Percentiles rank a stretch among this genome's conserved stretches.
phyloP scores from a whole-genome alignment of 2,113 vertebrate genomes.

The Chascanopsetta lugubris region DNA sequence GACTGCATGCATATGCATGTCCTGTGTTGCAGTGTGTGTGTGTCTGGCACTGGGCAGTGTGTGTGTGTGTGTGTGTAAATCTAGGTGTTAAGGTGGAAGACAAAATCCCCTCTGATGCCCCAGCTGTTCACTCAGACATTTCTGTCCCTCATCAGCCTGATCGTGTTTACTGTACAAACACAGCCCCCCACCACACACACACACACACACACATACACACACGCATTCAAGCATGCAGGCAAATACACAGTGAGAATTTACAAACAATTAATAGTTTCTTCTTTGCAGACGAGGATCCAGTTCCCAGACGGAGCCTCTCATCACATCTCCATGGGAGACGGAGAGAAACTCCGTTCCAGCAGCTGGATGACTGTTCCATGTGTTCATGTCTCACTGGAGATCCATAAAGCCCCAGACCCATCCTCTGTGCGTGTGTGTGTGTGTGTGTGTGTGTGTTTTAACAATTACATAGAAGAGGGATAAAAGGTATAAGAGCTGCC shows the following conservation, averaged over 20 bases:
- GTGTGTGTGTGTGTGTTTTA: constrained; percentile 23
- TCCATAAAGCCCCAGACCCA: constrained; percentile 64
- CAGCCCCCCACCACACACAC: constrained; percentile 13
- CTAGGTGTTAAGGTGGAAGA: constrained; percentile 53
- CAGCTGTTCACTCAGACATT: constrained; percentile 65
- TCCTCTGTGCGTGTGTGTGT: constrained; percentile 14
- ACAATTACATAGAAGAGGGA: constrained; percentile 10
- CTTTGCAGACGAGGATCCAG: constrained; percentile 35
- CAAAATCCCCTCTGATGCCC: constrained; percentile 57
- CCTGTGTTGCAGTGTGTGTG: constrained; percentile 47
- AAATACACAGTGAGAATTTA: constrained; percentile 9
- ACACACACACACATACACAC: constrained; percentile 18
- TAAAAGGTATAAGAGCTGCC: constrained; percentile 21
- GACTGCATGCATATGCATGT: constrained; percentile 71
- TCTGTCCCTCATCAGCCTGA: constrained; percentile 27
- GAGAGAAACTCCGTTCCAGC: constrained; percentile 62
- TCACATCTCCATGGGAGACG: constrained; percentile 46
- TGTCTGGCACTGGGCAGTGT: constrained; percentile 57
- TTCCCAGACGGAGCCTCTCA: constrained; percentile 51
- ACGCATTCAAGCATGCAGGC: constrained; percentile 10
- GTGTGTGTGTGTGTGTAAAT: constrained; percentile 62
- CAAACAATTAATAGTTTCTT: constrained; percentile 33
- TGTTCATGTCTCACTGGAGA: constrained; percentile 70
- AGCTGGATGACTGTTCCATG: constrained; percentile 72
- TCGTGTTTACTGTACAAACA: constrained; percentile 41